Evolutionary conservation across 2,797 vertebrate genomes (phyloP), one percentile per base, ranked within the genome.

Genomic region (Margarornis squamiger): DNA sequence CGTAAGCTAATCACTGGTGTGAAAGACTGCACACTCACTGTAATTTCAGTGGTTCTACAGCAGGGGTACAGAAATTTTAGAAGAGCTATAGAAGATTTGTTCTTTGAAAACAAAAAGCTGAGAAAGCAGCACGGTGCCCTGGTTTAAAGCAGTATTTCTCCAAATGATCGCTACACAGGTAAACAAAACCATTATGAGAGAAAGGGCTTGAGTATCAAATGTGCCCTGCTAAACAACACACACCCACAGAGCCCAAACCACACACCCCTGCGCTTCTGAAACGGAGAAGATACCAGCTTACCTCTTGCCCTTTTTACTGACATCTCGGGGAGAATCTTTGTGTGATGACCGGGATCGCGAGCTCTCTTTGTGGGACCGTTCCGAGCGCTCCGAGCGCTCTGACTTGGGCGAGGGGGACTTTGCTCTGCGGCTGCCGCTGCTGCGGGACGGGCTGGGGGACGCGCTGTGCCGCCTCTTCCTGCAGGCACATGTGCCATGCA

Each of bases 221-320:
- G 16, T 2, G 36, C 55, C 54, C 41, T 70, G 55, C 52, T 70
- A 12, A 38, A 88, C 34, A 32, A 30, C 34, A 34, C 7, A 24
- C 21, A 8, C 2, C 14, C 30, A 32, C 52, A 65, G n/a, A 24
- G 7, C 19, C 16, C 48, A 55, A 2, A 6, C 38, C 36, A 49
- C 39, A 30, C 26, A 34, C 61, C 45, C 14, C 29, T 1, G 16
- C 13, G 27, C 12, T 43, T 22, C 21, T 21, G 32, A 46, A 76
- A 38, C 3, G 86, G 49, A 84, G 94, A 71, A 66, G 46, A 88
- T 57, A 85, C 58, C 85, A 83, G 75, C 90, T 97, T 97, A 99
- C 99, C 99, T 98, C 98, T 99, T 99, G 95, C 98, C 98, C 96
- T 99, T 99, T 97, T 99, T 99, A 98, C 97, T 99, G 97, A 97